A percentile compares a stretch with the other conserved stretches of the same genome.
phyloP scores from a whole-genome alignment of 2,113 vertebrate species.

The Pteruthius melanotis region DNA sequence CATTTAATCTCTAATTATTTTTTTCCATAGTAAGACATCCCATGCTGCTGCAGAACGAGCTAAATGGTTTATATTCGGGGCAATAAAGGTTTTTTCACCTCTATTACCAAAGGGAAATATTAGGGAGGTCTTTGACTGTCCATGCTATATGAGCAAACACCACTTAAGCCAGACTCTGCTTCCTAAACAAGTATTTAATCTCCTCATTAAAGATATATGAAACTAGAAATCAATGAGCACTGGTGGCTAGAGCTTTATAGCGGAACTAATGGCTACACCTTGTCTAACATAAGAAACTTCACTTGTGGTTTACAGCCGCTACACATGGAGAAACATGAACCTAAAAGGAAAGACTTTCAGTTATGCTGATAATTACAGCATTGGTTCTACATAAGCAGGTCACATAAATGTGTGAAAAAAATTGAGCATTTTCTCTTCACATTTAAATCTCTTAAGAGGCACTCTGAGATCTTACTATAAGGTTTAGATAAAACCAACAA shows the following conservation, averaged over 20 bases:
- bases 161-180: constrained; percentile 88
- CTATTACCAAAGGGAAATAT: constrained; percentile 79
- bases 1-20: constrained; percentile 37
- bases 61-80: constrained; percentile 28
- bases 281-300: constrained; percentile 89
- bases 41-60: not conserved
- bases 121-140: constrained; percentile 77
- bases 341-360: constrained; percentile 60
- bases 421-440: constrained; percentile 43
- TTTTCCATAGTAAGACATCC: not conserved
- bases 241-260: constrained; percentile 84
- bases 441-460: constrained; percentile 47
- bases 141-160: constrained; percentile 76
- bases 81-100: constrained; percentile 28
- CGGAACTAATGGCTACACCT: constrained; percentile 90
- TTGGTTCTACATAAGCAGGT: constrained; percentile 55
- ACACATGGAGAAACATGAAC: constrained; percentile 72
- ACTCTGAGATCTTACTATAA: not conserved
- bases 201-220: constrained; percentile 99
- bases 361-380: constrained; percentile 55
- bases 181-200: constrained; percentile 99
- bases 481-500: constrained; percentile 52
- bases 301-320: constrained; percentile 83
- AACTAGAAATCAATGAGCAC: constrained; percentile 92
- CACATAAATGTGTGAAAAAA: constrained; percentile 50